These are phyloP conservation scores for Apis dorsata DNA, from an alignment of 1,140 invertebrate genomes.

Conservation along the genomic window DNA sequence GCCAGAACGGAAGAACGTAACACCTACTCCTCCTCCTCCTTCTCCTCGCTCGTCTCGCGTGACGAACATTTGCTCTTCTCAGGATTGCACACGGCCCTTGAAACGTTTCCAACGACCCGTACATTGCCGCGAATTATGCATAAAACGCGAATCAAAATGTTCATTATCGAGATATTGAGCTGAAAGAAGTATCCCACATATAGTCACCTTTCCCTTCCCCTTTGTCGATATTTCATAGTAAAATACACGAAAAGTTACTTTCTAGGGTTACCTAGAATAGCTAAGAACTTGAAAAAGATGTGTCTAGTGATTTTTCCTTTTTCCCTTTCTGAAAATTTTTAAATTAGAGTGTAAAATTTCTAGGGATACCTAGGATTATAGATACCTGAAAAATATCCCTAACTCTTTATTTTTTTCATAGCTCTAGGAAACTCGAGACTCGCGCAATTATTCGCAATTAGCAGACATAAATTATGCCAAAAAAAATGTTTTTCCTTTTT, in stretches of 20 bases:
- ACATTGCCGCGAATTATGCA: neutral
- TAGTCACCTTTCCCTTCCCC: no score
- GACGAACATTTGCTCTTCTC: neutral
- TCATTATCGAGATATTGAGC: no score
- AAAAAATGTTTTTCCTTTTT: neutral
- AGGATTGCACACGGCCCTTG: constrained; percentile 22
- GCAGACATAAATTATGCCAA: no score
- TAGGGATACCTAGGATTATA: no score
- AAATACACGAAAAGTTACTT: no score
- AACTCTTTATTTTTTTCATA: no score
- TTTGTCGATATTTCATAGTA: no score
- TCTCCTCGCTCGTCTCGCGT: neutral
- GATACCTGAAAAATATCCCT: no score
- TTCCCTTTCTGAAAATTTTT: no score
- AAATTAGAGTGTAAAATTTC: no score
- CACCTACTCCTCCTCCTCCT: neutral
- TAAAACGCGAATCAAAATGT: neutral
- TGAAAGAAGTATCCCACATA: neutral
- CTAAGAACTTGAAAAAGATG: neutral
- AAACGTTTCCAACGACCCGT: constrained; percentile 3
- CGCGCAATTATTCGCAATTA: no score
- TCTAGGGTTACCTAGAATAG: no score
- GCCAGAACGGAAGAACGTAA: constrained; percentile 25
- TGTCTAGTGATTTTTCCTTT: neutral
- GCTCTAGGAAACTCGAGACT: neutral